phyloP scores from a whole-genome alignment of 2,113 vertebrate species.

The Gavialis gangeticus region DNA sequence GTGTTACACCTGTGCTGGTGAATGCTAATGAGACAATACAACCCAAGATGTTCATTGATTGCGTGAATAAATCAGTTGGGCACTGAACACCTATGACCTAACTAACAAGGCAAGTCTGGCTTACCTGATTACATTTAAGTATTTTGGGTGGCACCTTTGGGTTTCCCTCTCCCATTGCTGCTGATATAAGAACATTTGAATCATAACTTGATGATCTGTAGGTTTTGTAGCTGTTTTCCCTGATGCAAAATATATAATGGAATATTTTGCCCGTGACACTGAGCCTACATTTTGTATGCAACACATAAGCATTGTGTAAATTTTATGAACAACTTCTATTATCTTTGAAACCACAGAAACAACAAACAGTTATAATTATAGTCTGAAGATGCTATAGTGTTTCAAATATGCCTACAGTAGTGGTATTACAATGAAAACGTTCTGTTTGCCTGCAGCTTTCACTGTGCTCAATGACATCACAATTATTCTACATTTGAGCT shows the following conservation, averaged over 20 bases:
- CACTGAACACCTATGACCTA: background rate
- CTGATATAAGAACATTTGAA: constrained; percentile 22
- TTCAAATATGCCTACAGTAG: constrained; percentile 75
- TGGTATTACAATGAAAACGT: constrained; percentile 58
- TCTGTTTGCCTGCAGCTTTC: constrained; percentile 72
- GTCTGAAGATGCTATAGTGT: constrained; percentile 73
- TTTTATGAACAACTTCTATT: constrained; percentile 77
- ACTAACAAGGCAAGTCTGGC: constrained; percentile 36
- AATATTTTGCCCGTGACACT: constrained; percentile 49
- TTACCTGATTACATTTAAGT: constrained; percentile 35
- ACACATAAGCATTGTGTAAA: constrained; percentile 42
- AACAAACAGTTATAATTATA: constrained; percentile 78
- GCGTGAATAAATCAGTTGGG: background rate
- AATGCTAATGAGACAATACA: background rate
- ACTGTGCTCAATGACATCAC: constrained; percentile 76
- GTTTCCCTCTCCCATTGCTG: constrained; percentile 48
- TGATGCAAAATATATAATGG: constrained; percentile 54
- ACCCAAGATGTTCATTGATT: background rate
- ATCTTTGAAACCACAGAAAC: constrained; percentile 75
- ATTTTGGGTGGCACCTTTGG: background rate
- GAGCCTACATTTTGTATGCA: constrained; percentile 62
- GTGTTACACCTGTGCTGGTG: background rate
- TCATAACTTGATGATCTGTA: constrained; percentile 52
- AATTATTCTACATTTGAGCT: constrained; percentile 70
- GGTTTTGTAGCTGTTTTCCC: constrained; percentile 51